phyloP scores from a whole-genome alignment of 2,797 vertebrate species.

The Parambassis ranga region DNA sequence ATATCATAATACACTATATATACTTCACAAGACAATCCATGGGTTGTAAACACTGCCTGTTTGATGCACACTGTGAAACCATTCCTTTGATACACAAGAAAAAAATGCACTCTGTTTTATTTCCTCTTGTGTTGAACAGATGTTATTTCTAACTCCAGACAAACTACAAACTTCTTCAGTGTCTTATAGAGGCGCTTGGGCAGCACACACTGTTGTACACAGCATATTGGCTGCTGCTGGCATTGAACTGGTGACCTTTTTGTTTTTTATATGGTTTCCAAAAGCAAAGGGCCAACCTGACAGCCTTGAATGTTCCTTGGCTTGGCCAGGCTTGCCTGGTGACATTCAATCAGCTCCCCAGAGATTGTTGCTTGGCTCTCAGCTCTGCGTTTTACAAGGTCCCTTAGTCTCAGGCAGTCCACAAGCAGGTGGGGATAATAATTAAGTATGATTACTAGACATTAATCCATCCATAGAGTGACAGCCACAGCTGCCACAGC shows the following conservation, averaged over 20 bases:
- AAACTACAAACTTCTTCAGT: neutral
- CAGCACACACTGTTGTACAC: neutral
- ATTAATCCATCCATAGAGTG: conserved; percentile 67
- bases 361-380: conserved; percentile 58
- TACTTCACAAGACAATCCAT: neutral
- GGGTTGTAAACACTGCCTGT: neutral
- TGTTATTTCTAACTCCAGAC: neutral
- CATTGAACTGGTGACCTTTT: conserved; percentile 61
- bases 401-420: conserved; percentile 51
- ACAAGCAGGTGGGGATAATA: conserved; percentile 73
- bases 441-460: conserved; percentile 74
- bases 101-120: neutral
- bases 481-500: conserved; percentile 61
- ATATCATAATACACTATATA: neutral
- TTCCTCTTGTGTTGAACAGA: neutral
- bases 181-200: conserved; percentile 18
- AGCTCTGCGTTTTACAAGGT: conserved; percentile 59
- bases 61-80: neutral
- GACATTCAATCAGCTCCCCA: conserved; percentile 65
- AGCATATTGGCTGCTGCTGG: conserved; percentile 34
- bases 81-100: neutral
- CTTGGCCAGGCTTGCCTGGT: conserved; percentile 36
- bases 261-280: conserved; percentile 41
- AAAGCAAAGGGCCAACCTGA: conserved; percentile 52
- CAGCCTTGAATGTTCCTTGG: conserved; percentile 61